These are phyloP conservation scores for Neoniphon sammara DNA, from an alignment of 2,797 vertebrate genomes.

Conservation along the genomic window DNA sequence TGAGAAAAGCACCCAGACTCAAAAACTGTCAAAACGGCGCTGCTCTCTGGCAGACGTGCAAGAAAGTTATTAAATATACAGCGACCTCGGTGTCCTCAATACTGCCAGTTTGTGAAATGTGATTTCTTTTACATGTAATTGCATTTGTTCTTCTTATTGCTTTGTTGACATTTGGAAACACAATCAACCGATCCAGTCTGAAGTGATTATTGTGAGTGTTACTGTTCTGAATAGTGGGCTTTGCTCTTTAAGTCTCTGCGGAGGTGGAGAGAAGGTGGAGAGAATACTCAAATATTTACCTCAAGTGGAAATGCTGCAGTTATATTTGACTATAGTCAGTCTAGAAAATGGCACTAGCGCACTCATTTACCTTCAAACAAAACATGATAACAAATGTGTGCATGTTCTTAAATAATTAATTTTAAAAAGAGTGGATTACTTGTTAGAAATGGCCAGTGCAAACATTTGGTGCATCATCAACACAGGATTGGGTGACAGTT, in stretches of 20 bases:
- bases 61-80: slow-evolving; percentile 3
- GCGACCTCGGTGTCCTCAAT: not conserved
- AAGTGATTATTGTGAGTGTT: not conserved
- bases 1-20: slow-evolving; percentile 42
- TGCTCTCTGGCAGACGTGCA: slow-evolving; percentile 6
- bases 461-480: not conserved
- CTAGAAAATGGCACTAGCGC: not conserved
- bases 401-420: not conserved
- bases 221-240: not conserved
- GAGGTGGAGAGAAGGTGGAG: not conserved
- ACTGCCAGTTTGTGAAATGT: not conserved
- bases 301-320: no score
- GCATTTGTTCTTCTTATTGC: not conserved
- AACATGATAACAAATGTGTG: not conserved
- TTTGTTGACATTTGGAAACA: slow-evolving; percentile 9
- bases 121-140: not conserved
- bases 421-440: not conserved
- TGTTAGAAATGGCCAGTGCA: not conserved
- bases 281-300: not conserved
- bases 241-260: not conserved
- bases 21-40: slow-evolving; percentile 18
- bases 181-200: not conserved
- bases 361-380: not conserved
- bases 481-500: not conserved
- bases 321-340: not conserved